These are phyloP conservation scores for cattle (Bos taurus) DNA, from an alignment of 2,113 vertebrate genomes.

Conservation along the genomic window DNA sequence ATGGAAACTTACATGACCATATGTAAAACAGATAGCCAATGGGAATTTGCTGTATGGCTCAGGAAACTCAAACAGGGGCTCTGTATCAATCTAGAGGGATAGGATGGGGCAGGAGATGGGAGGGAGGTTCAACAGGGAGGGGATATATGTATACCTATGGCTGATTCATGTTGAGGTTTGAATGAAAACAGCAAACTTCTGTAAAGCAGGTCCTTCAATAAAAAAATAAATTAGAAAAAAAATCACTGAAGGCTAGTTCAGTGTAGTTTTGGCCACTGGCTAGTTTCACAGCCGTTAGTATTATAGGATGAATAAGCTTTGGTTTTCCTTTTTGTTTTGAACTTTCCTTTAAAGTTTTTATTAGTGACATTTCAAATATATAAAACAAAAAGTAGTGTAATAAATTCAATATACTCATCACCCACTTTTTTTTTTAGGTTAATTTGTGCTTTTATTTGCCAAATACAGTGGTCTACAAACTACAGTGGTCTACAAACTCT, in stretches of 20 bases:
- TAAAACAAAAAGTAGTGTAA: neutral
- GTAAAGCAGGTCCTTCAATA: neutral
- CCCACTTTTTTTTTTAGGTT: neutral
- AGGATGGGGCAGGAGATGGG: neutral
- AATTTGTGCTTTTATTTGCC: neutral
- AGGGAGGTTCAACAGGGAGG: neutral
- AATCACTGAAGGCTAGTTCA: neutral
- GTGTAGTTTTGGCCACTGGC: neutral
- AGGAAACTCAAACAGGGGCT: neutral
- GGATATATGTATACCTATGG: neutral
- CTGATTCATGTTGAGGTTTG: neutral
- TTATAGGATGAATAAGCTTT: neutral
- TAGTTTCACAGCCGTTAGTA: neutral
- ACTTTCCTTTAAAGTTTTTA: neutral
- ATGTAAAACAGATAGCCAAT: neutral
- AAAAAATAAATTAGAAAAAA: neutral
- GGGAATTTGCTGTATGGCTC: neutral
- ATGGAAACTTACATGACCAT: neutral
- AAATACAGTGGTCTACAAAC: neutral
- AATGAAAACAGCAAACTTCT: neutral
- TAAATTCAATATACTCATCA: neutral
- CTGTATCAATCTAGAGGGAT: neutral
- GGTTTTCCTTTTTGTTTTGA: neutral
- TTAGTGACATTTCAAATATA: neutral
- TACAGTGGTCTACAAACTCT: neutral